phyloP scores from a whole-genome alignment of 2,797 vertebrate genomes.

The Momotus momota region DNA sequence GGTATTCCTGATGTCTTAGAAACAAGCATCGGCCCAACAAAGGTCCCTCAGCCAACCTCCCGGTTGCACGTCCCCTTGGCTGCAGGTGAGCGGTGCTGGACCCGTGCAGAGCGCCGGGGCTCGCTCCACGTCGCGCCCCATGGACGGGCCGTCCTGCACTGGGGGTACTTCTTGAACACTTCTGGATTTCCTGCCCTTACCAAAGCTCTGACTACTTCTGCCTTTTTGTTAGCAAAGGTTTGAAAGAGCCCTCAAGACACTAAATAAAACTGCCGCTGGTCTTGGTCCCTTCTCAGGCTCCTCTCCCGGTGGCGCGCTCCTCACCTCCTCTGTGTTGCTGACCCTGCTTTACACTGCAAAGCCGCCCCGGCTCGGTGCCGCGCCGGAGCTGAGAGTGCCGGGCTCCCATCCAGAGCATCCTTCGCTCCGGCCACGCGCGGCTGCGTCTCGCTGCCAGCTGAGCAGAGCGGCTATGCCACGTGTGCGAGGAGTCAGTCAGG shows the following conservation, averaged over 20 bases:
- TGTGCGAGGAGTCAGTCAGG: fast-evolving
- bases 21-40: neutral
- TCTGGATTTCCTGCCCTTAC: neutral
- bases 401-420: neutral
- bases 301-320: neutral
- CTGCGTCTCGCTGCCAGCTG: neutral
- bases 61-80: neutral
- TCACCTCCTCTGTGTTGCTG: neutral
- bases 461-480: fast-evolving
- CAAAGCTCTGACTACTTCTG: neutral
- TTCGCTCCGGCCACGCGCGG: neutral
- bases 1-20: neutral
- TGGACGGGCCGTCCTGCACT: neutral
- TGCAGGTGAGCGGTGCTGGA: neutral
- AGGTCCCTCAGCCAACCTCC: neutral
- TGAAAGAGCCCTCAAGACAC: too few species aligned
- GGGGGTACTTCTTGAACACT: neutral
- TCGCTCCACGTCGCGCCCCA: neutral
- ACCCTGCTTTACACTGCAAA: neutral
- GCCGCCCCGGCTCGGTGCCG: neutral
- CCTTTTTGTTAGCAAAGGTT: neutral
- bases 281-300: fast-evolving
- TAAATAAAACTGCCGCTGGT: neutral
- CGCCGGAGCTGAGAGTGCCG: fast-evolving
- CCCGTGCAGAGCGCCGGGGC: neutral